Base-by-base conservation (phyloP, 2,888 invertebrate genomes). In the Orchestes rusci region DNA sequence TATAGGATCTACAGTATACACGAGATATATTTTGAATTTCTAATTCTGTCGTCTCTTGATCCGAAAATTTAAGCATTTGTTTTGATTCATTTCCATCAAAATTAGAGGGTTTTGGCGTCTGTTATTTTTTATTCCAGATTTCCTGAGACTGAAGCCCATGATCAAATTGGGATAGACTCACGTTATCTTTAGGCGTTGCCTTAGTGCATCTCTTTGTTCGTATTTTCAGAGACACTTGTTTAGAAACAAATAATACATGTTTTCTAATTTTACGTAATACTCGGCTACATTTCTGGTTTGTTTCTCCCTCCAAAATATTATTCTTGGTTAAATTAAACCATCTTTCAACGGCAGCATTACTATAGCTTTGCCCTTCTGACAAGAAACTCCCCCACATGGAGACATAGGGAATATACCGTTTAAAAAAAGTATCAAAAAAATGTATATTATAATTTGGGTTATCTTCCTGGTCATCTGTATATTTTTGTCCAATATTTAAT, bases 261-360 rank as follows among this genome's bases (percentile, higher is more conserved):
- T 36, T 15, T 19, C 36, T 36, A n/a, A 19, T 17, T 19, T 20
- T 36, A 12, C 36, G 7, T n/a, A 36, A 17, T 19, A 36, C 18
- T 8, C 36, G 18, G 12, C 20, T 19, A 19, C 20, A 18, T 13
- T 36, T 36, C 16, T 19, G 18, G 20, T 36, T 36, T 10, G 7
- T 36, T 36, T 19, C 13, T 5, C 36, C 36, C n/a, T 20, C 20
- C 4, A 20, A 16, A n/a, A 36, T 20, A 18, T 36, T 5, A 15
- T 36, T 36, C 13, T 36, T 36, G 8, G 20, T 8, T 20, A 19
- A 4, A 8, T 23, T 23, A 36, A 36, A 36, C 18, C 20, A 36
- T 7, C 20, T 17, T 16, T 36, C 18, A 8, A 13, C 36, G 10
- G 18, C 12, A n/a, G 36, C 5, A 2, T 23, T 23, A 7, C 7